These are phyloP conservation scores for Prionace glauca DNA, from an alignment of 2,797 vertebrate genomes.

Conservation along the genomic window DNA sequence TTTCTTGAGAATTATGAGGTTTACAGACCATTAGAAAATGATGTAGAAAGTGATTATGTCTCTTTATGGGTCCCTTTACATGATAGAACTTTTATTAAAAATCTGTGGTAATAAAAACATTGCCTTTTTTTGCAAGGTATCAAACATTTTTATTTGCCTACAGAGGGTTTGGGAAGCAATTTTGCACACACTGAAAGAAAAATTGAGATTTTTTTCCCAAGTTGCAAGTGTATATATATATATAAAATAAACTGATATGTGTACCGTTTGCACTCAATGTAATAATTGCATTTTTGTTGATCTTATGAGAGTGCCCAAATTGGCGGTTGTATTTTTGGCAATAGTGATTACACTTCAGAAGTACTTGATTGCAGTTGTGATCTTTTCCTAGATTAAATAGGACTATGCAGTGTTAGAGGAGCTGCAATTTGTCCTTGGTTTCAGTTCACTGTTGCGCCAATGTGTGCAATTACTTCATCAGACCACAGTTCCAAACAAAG, in stretches of 20 bases:
- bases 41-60: not conserved
- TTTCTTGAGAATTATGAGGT: not conserved
- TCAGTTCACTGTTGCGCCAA: too few relatives aligned
- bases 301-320: not conserved
- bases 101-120: not conserved
- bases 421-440: too few relatives aligned
- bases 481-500: too few relatives aligned
- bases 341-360: not conserved
- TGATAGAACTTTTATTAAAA: constrained; percentile 17
- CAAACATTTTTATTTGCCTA: not conserved
- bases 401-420: too few relatives aligned
- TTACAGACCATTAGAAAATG: not conserved
- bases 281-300: not conserved
- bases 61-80: constrained; percentile 3
- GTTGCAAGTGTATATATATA: not conserved
- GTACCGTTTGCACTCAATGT: not conserved
- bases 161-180: not conserved
- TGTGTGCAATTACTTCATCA: too few relatives aligned
- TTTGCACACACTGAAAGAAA: not conserved
- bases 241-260: not conserved
- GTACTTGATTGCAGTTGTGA: not conserved
- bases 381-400: too few relatives aligned
- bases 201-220: not conserved
- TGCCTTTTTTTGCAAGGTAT: not conserved
- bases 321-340: not conserved